phyloP scores from a whole-genome alignment of 2,888 invertebrate species.

The Leptopterna dolabrata region DNA sequence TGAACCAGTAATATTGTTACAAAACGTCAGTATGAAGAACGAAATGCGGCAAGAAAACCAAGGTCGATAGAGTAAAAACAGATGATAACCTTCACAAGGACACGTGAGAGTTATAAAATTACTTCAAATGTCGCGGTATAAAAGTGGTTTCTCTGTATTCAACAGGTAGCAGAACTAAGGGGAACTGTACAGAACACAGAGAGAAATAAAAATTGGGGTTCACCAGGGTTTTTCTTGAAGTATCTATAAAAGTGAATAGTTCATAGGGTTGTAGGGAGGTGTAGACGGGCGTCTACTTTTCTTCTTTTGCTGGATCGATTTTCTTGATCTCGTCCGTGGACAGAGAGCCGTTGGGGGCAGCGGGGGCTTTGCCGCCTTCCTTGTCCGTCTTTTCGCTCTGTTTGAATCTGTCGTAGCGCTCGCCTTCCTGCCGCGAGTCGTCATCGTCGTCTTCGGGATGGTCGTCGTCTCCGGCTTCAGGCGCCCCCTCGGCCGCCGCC shows the following conservation, averaged over 20 bases:
- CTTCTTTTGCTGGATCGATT: not conserved
- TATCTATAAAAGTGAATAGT: not conserved
- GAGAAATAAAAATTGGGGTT: not conserved
- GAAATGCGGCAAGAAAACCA: not conserved
- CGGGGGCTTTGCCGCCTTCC: conserved; percentile 16
- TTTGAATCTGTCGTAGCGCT: conserved; percentile 71
- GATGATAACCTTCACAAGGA: not conserved
- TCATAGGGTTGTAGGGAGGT: not conserved
- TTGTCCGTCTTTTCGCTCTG: conserved; percentile 26
- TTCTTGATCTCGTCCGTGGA: conserved; percentile 22
- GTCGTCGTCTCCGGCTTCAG: conserved; percentile 65
- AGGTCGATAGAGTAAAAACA: not conserved
- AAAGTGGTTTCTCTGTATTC: not conserved
- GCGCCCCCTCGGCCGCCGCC: conserved; percentile 67
- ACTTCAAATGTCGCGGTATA: not conserved
- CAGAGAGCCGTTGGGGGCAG: conserved; percentile 15
- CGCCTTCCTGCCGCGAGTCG: conserved; percentile 66
- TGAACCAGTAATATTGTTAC: too few species aligned
- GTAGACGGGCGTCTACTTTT: not conserved
- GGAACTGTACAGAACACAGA: not conserved
- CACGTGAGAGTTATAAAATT: not conserved
- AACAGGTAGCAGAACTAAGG: not conserved
- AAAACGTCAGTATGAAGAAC: not conserved
- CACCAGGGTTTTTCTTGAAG: not conserved
- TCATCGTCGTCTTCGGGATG: conserved; percentile 73